phyloP scores from a whole-genome alignment of 2,888 invertebrate genomes.

The Eubasilissa splendida region DNA sequence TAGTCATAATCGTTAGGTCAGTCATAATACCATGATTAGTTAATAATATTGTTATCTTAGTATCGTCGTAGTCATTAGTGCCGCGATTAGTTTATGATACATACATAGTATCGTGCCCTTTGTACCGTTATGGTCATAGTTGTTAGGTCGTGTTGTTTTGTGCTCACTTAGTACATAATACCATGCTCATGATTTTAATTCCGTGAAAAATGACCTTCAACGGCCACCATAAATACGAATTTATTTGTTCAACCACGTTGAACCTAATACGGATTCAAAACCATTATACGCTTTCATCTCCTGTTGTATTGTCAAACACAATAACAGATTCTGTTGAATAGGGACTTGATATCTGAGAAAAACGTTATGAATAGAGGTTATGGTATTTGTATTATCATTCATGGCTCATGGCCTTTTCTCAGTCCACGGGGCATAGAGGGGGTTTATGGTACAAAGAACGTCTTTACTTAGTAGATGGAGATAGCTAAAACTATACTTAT shows the following conservation, averaged over 20 bases:
- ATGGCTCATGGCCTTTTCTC: constrained; percentile 6
- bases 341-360: neutral
- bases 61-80: too few species aligned
- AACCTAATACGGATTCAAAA: neutral
- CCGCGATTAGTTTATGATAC: too few species aligned
- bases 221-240: neutral
- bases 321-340: neutral
- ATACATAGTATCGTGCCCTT: too few species aligned
- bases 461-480: neutral
- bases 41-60: too few species aligned
- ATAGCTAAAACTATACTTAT: neutral
- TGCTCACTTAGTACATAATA: too few species aligned
- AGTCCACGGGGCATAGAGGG: constrained; percentile 7
- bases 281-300: constrained; percentile 9
- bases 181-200: too few species aligned
- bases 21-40: too few species aligned
- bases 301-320: constrained; percentile 6
- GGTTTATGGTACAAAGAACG: neutral
- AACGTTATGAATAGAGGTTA: constrained; percentile 6
- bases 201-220: too few species aligned
- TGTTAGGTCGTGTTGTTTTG: too few species aligned
- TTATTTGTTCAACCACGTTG: neutral
- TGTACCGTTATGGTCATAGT: too few species aligned
- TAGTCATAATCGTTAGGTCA: too few species aligned
- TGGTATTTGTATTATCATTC: constrained; percentile 29